phyloP scores from a whole-genome alignment of 2,797 vertebrate genomes.

The Oreochromis mossambicus region DNA sequence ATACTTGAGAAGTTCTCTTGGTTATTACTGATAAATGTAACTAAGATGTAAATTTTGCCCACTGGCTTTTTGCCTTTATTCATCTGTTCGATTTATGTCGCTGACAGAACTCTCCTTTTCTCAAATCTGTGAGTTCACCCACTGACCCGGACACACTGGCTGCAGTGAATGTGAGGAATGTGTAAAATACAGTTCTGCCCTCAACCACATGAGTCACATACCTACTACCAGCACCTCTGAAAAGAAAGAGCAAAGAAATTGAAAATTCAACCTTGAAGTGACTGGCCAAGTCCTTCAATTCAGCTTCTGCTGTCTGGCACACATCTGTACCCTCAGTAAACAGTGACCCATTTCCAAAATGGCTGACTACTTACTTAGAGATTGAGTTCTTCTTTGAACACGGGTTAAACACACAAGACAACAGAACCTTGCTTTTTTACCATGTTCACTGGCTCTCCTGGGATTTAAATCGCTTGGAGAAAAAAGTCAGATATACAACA shows the following conservation, averaged over 20 bases:
- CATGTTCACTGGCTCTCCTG: neutral
- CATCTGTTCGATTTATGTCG: conserved; percentile 15
- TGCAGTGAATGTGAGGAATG: conserved; percentile 11
- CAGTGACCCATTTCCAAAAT: neutral
- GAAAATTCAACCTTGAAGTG: neutral
- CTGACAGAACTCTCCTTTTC: conserved; percentile 27
- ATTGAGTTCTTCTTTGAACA: neutral
- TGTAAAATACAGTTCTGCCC: conserved; percentile 15
- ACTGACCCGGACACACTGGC: conserved; percentile 14
- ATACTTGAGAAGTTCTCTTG: conserved; percentile 26
- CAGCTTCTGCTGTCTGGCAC: conserved; percentile 1
- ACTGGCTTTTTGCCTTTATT: neutral
- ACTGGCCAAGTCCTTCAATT: neutral
- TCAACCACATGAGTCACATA: conserved; percentile 3
- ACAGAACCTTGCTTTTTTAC: neutral
- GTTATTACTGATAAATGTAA: conserved; percentile 47
- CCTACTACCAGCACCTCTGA: neutral
- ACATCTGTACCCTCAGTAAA: neutral
- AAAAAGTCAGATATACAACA: neutral
- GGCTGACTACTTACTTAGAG: neutral
- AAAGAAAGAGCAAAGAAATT: neutral
- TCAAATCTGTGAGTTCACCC: conserved; percentile 19
- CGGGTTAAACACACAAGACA: neutral
- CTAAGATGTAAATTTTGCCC: conserved; percentile 25
- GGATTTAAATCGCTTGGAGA: neutral